phyloP scores from a whole-genome alignment of 2,888 invertebrate species.

The Parochlus steinenii region DNA sequence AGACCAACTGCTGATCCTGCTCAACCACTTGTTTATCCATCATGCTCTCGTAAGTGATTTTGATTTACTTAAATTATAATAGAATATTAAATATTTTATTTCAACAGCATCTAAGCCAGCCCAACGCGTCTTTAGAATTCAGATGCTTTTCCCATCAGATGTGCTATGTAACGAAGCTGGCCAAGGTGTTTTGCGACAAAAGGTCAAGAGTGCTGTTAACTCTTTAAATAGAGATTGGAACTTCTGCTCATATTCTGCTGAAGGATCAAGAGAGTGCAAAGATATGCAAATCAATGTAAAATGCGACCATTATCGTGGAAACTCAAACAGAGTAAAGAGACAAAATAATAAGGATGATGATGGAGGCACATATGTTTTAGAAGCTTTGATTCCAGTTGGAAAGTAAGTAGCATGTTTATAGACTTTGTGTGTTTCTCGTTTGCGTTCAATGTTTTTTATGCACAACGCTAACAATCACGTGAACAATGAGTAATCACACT shows the following conservation, averaged over 20 bases:
- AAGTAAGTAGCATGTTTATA: conserved; percentile 59
- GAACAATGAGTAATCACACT: too few relatives aligned
- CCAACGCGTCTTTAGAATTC: conserved; percentile 85
- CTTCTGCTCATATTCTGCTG: conserved; percentile 81
- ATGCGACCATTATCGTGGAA: conserved; percentile 58
- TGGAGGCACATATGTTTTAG: conserved; percentile 58
- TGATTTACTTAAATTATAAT: conserved; percentile 2
- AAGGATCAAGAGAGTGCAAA: conserved; percentile 73
- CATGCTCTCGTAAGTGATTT: conserved; percentile 60
- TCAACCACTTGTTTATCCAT: conserved; percentile 72
- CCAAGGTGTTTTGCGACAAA: conserved; percentile 77
- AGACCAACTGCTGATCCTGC: conserved; percentile 68
- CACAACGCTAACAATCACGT: too few relatives aligned
- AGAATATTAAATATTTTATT: conserved; percentile 14
- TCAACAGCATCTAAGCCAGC: conserved; percentile 65
- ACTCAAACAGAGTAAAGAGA: conserved; percentile 44
- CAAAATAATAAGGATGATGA: conserved; percentile 36
- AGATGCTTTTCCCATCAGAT: conserved; percentile 91
- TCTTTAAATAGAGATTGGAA: conserved; percentile 90
- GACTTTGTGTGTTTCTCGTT: neutral
- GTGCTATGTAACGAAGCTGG: conserved; percentile 92
- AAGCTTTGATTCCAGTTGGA: conserved; percentile 67
- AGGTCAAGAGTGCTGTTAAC: conserved; percentile 76
- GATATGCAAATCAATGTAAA: conserved; percentile 82
- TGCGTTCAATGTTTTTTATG: neutral